A percentile compares a stretch with the other conserved stretches of the same genome.
Evolutionary conservation across 30 jellyfish, hydroid and myxozoan genomes (phyloP).

Genomic region (Aurelia coerulea): DNA sequence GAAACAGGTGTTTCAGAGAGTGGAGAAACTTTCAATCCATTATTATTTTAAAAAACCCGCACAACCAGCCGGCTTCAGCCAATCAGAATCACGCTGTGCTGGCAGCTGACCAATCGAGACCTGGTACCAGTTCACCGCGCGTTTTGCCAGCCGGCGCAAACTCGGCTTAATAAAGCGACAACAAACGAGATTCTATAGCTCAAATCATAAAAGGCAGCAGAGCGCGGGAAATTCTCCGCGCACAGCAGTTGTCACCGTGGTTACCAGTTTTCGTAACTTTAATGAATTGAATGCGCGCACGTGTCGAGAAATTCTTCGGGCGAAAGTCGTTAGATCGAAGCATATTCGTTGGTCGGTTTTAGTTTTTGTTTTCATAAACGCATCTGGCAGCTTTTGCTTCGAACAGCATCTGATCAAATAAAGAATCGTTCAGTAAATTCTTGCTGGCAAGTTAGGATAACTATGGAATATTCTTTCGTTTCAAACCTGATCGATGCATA

Average conservation of each 20-base stretch:
- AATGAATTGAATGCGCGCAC: slow-evolving; percentile 31
- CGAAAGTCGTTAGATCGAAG: background rate
- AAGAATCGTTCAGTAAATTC: slow-evolving; percentile 12
- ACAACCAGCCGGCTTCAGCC: slow-evolving; percentile 87
- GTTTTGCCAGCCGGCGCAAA: slow-evolving; percentile 77
- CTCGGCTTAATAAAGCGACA: slow-evolving; percentile 40
- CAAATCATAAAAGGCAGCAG: slow-evolving; percentile 5
- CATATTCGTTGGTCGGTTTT: slow-evolving; percentile 3
- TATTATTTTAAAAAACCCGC: slow-evolving; percentile 87
- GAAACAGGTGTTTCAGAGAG: slow-evolving; percentile 79
- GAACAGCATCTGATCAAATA: slow-evolving; percentile 28
- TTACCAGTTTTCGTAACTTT: background rate
- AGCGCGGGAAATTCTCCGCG: slow-evolving; percentile 51
- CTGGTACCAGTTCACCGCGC: slow-evolving; percentile 87
- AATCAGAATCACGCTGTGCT: slow-evolving; percentile 48
- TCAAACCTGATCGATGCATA: too few species aligned
- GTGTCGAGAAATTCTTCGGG: slow-evolving; percentile 32
- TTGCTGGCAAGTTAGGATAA: slow-evolving; percentile 19
- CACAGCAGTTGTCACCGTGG: slow-evolving; percentile 66
- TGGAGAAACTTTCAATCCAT: slow-evolving; percentile 65
- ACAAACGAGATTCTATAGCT: slow-evolving; percentile 36
- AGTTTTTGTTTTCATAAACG: slow-evolving; percentile 22
- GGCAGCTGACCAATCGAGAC: slow-evolving; percentile 84
- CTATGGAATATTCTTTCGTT: slow-evolving; percentile 12
- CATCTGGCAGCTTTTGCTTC: slow-evolving; percentile 36